Conservation (phyloP, 2,888 invertebrate species). For the Scaptomyza caliginosa region DNA sequence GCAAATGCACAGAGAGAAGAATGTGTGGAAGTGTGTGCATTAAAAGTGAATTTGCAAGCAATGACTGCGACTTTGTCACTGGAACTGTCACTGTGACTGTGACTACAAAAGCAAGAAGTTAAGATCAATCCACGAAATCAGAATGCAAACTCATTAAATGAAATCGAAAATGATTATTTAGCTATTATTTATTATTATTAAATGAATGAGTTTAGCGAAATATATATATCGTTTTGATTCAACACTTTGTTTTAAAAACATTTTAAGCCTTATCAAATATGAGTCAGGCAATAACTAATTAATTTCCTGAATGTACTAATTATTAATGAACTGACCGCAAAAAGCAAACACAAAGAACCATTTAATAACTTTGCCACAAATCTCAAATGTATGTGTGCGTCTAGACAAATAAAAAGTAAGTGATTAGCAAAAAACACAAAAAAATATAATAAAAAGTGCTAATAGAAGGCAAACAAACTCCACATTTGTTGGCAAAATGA, state of each 20-base stretch:
- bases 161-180: neutral
- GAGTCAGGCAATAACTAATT: conserved; percentile 1
- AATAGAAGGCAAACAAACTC: conserved; percentile 16
- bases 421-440: conserved; percentile 38
- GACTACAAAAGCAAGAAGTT: conserved; percentile 6
- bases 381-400: neutral
- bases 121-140: neutral
- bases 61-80: conserved; percentile 9
- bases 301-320: conserved; percentile 6
- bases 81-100: conserved; percentile 3
- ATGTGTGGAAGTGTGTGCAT: too few species aligned
- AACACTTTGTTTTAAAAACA: too few species aligned
- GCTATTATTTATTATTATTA: too few species aligned
- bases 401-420: conserved; percentile 46
- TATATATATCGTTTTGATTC: too few species aligned
- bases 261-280: neutral
- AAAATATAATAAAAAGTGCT: conserved; percentile 25
- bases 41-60: conserved; percentile 26
- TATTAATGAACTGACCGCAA: conserved; percentile 30
- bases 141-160: neutral
- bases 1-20: conserved; percentile 43
- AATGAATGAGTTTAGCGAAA: too few species aligned
- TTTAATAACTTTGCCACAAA: neutral
- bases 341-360: conserved; percentile 2
- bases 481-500: conserved; percentile 10